Conservation (phyloP, 2,113 vertebrate genomes). For the Petaurus breviceps region DNA sequence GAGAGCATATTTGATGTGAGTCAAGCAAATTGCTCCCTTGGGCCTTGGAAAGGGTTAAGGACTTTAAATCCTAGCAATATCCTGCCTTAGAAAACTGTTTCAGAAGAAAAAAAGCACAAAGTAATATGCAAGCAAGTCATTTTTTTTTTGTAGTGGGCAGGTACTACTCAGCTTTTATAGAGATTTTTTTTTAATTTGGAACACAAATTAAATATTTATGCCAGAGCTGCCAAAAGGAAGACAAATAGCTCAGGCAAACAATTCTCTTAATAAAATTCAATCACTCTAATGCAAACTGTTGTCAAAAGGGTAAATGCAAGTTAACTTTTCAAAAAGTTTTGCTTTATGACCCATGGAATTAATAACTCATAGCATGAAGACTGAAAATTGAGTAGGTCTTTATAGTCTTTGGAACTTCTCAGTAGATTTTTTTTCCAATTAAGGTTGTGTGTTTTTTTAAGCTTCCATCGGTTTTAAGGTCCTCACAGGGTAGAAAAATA, state of each 20-base stretch:
- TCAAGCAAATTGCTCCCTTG: background rate
- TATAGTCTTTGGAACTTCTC: conserved; percentile 55
- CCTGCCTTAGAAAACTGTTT: conserved; percentile 59
- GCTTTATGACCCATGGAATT: conserved; percentile 73
- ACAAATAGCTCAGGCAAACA: conserved; percentile 79
- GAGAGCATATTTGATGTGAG: background rate
- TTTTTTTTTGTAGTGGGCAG: conserved; percentile 59
- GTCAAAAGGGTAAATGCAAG: conserved; percentile 79
- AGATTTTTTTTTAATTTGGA: conserved; percentile 70
- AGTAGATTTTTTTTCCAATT: conserved; percentile 5
- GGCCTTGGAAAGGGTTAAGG: conserved; percentile 64
- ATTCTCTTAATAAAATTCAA: conserved; percentile 81
- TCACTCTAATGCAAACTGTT: conserved; percentile 79
- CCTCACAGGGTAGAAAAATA: conserved; percentile 69
- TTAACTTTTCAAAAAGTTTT: conserved; percentile 81
- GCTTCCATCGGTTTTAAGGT: conserved; percentile 52
- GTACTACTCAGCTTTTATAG: conserved; percentile 67
- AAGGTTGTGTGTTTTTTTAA: conserved; percentile 44
- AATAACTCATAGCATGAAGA: conserved; percentile 61
- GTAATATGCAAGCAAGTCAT: conserved; percentile 48
- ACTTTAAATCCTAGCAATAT: conserved; percentile 28
- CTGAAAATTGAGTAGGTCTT: conserved; percentile 65
- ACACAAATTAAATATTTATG: conserved; percentile 85
- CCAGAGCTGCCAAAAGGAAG: conserved; percentile 77
- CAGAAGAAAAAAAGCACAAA: conserved; percentile 35